Conservation (phyloP, 2,113 vertebrate species). For the Datnioides undecimradiatus region DNA sequence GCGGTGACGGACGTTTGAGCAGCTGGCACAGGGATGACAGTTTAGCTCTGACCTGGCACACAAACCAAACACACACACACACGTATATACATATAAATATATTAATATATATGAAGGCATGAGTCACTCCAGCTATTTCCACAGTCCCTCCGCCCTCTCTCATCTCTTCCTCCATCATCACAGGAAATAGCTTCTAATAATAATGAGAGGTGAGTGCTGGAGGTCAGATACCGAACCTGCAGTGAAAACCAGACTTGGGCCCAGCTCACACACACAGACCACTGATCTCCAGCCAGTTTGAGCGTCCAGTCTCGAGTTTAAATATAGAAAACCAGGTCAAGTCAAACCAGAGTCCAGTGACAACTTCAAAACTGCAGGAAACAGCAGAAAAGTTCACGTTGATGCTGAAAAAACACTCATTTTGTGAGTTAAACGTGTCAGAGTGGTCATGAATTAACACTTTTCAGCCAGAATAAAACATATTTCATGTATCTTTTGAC, state of each 20-base stretch:
- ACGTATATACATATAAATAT: slow-evolving; percentile 5
- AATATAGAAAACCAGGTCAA: not conserved
- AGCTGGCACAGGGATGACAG: slow-evolving; percentile 55
- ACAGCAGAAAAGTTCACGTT: no score
- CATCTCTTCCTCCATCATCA: slow-evolving; percentile 29
- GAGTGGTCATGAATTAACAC: no score
- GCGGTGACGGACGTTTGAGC: slow-evolving; percentile 52
- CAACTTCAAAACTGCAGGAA: no score
- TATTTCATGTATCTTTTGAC: no score
- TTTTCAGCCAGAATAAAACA: no score
- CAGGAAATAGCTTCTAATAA: slow-evolving; percentile 77
- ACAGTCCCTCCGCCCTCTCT: slow-evolving; percentile 8
- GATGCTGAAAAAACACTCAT: no score
- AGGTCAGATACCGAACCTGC: slow-evolving; percentile 49
- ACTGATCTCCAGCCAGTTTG: not conserved
- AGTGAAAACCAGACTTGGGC: slow-evolving; percentile 15
- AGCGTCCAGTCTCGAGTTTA: not conserved
- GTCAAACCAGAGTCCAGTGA: not conserved
- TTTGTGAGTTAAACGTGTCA: no score
- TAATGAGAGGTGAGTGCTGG: slow-evolving; percentile 45
- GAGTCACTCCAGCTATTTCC: slow-evolving; percentile 69
- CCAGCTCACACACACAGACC: not conserved
- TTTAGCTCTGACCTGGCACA: slow-evolving; percentile 30
- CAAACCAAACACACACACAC: slow-evolving; percentile 48
- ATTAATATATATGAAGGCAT: slow-evolving; percentile 39